Base-by-base conservation (phyloP, 1,140 invertebrate species). In the Tyrophagus putrescentiae region DNA sequence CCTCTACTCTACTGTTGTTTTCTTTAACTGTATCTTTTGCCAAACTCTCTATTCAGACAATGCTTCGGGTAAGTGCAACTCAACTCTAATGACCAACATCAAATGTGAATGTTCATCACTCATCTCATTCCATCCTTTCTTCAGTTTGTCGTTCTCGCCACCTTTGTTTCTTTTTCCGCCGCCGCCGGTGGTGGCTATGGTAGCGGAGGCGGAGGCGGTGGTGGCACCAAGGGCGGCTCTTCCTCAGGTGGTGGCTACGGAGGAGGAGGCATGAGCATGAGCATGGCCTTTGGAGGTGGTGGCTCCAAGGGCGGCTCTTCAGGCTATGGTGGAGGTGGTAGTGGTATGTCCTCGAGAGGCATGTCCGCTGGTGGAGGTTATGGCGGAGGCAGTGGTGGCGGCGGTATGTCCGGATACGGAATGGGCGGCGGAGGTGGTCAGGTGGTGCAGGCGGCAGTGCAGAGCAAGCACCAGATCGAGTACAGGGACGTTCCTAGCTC, bases 191-290 rank as follows among this genome's bases (percentile, higher is more conserved):
- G 53, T 25, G 7, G 60, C 25, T 6, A 23, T 25, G 57, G 57
- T 25, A 31, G 44, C 27, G 27, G 57, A 16, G 48, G 48, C 18
- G n/a, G 48, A 52, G 48, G n/a, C 42, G 13, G 16, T 48, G 48
- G 48, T 48, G 48, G 48, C 18, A 32, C 16, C 39, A 32, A 32
- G 16, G 48, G 48, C 16, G 16, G n/a, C 18, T 7, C 5, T 25
- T 41, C 11, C 11, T 53, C 7, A 6, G 44, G 57, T 61, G 53
- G 57, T 6, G n/a, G n/a, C n/a, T 48, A 48, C 31, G 57, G 44
- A 59, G 56, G 53, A 7, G 25, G 6, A 54, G 36, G 36, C n/a
- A 13, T 13, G 13, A n/a, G 36, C 13, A n/a, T 13, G 13, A n/a
- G 36, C 36, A n/a, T 13, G n/a, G 36, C 13, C 13, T 39, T 39